Evolutionary conservation across 2,113 vertebrate species (phyloP), one percentile per base, ranked within the genome.

Genomic region (Channa argus): DNA sequence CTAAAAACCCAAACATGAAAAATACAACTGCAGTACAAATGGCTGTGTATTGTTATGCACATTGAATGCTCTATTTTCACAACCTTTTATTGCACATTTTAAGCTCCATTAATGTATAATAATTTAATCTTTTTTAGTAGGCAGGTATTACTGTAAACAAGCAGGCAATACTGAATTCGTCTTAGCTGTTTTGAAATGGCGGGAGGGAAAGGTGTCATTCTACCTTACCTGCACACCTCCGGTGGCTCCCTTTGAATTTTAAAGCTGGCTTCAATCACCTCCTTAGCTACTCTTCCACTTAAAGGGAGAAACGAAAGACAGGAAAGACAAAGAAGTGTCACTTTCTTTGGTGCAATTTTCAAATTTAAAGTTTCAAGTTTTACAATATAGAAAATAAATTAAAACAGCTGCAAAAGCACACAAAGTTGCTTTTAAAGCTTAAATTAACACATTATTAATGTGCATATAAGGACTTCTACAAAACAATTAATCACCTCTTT

Each of bases 271-370:
- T 99, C 98, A 47, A 98, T 97, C 66, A 97, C 98, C 80, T 99
- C 98, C 93, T 99, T 99, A 72, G 97, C 97, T 72, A 99, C 98
- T 94, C 94, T 96, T 64, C 98, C 98, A 59, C 98, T 99, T 81
- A 91, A 85, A 78, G 13, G 50, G 11, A 74, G 5, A 86, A 65
- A 71, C 5, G 1, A 24, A 24, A 24, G 24, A 24, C 24, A 24
- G 24, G 24, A 46, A 33, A 44, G 37, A 67, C 33, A 67, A 15
- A 51, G 5, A 14, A 6, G 1, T 34, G 2, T 3, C 51, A 61
- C 3, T 24, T 24, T 24, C 24, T 24, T 24, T 24, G 24, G 24
- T 1, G 1, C 24, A 24, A 24, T 24, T 24, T 24, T 24, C 24
- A 24, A 24, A 24, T 1, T 24, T 24, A 1, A 24, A 24, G 24